These are phyloP conservation scores for Oophaga pumilio DNA, from an alignment of 2,113 vertebrate genomes.

Conservation along the genomic window DNA sequence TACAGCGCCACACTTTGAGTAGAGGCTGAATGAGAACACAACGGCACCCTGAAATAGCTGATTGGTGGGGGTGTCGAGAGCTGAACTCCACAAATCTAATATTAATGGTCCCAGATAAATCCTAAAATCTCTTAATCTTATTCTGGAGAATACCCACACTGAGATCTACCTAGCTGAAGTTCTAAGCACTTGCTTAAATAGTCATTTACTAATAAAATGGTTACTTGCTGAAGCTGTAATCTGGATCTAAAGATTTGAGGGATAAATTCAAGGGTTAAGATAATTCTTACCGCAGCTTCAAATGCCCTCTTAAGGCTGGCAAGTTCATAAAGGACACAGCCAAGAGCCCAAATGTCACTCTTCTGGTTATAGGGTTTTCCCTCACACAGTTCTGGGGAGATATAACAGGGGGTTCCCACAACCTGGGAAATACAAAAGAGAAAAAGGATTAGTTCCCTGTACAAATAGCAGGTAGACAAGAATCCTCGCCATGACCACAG, in stretches of 20 bases:
- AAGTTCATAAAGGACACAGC: slow-evolving; percentile 95
- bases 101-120: no score
- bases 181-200: no score
- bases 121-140: no score
- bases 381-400: slow-evolving; percentile 97
- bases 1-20: no score
- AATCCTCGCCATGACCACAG: not conserved
- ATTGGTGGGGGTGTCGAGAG: no score
- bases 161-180: no score
- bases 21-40: no score
- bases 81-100: no score
- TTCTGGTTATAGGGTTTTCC: slow-evolving; percentile 99
- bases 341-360: slow-evolving; percentile 98
- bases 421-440: slow-evolving; percentile 74
- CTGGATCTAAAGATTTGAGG: not conserved
- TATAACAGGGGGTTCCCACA: slow-evolving; percentile 95
- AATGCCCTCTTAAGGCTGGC: slow-evolving; percentile 98
- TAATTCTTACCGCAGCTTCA: slow-evolving; percentile 86
- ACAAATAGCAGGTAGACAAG: not conserved
- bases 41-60: no score
- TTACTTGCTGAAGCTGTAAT: no score
- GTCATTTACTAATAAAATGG: no score
- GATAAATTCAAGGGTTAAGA: not conserved
- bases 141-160: no score
- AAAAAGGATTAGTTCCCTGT: not conserved